Evolutionary conservation across 1,140 invertebrate species (phyloP).

Genomic region (Nasonia vitripennis): DNA sequence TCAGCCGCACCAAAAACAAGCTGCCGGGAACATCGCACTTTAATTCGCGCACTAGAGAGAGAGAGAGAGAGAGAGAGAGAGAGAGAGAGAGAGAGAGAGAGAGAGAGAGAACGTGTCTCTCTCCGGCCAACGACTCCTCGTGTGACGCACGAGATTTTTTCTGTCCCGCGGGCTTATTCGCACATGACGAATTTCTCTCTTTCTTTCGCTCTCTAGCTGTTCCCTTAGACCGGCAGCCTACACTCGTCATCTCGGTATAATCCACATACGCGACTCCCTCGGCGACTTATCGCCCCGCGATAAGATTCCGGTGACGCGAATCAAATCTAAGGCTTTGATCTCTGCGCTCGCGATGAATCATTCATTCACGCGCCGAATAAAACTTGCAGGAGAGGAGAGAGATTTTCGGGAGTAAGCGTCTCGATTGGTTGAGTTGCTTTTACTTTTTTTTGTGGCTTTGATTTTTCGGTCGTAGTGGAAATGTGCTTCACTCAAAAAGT

Average conservation of each 20-base stretch:
- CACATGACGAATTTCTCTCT: neutral
- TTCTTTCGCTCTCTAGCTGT: neutral
- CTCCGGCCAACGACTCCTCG: neutral
- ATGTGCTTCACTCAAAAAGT: too few species aligned
- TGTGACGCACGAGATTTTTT: conserved; percentile 23
- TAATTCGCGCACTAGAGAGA: neutral
- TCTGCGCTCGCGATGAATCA: neutral
- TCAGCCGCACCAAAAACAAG: neutral
- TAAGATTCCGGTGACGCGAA: neutral
- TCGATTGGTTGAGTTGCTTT: neutral
- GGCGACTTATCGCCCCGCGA: too few species aligned
- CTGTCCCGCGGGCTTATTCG: neutral
- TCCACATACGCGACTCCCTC: neutral
- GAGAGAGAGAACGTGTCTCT: neutral
- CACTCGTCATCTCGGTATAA: neutral
- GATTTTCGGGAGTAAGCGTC: too few species aligned
- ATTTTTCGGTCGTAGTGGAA: too few species aligned
- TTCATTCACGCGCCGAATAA: neutral
- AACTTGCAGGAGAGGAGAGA: neutral
- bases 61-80: too few species aligned
- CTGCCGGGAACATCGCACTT: neutral
- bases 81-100: too few species aligned
- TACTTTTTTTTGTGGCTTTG: too few species aligned
- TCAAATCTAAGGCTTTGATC: neutral
- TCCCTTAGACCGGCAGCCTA: neutral